A percentile compares a stretch with the other conserved stretches of the same genome.
Conservation (phyloP, 2,797 vertebrate species). For the Spondyliosoma cantharus region DNA sequence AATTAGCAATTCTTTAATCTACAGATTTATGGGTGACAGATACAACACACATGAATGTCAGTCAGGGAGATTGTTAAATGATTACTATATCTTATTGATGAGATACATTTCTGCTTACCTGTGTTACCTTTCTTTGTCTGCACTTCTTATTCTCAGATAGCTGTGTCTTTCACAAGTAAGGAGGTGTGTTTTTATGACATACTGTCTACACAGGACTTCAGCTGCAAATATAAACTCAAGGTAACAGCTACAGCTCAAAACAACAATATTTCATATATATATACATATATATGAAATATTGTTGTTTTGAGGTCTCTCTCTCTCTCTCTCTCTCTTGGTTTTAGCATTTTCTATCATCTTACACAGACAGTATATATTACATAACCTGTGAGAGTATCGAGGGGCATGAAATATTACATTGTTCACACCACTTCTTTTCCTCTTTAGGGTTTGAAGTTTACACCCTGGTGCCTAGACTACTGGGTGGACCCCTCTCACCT, state of each 20-base stretch:
- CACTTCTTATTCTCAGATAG: slow-evolving; percentile 74
- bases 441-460: slow-evolving; percentile 80
- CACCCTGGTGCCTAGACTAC: slow-evolving; percentile 85
- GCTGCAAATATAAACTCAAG: slow-evolving; percentile 85
- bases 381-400: neutral
- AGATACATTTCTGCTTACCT: neutral
- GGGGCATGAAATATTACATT: neutral
- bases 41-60: slow-evolving; percentile 7
- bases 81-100: slow-evolving; percentile 1
- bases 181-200: slow-evolving; percentile 89
- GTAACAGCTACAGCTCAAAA: slow-evolving; percentile 36
- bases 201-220: slow-evolving; percentile 82
- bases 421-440: neutral
- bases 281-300: no score
- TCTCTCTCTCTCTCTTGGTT: no score
- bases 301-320: no score
- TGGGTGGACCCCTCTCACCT: slow-evolving; percentile 81
- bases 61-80: neutral
- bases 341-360: neutral
- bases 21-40: slow-evolving; percentile 29
- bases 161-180: slow-evolving; percentile 87
- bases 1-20: slow-evolving; percentile 43
- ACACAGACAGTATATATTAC: neutral
- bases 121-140: neutral
- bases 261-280: no score